Evolutionary conservation across 2,113 vertebrate species (phyloP).

Genomic region (Syngnathus scovelli): DNA sequence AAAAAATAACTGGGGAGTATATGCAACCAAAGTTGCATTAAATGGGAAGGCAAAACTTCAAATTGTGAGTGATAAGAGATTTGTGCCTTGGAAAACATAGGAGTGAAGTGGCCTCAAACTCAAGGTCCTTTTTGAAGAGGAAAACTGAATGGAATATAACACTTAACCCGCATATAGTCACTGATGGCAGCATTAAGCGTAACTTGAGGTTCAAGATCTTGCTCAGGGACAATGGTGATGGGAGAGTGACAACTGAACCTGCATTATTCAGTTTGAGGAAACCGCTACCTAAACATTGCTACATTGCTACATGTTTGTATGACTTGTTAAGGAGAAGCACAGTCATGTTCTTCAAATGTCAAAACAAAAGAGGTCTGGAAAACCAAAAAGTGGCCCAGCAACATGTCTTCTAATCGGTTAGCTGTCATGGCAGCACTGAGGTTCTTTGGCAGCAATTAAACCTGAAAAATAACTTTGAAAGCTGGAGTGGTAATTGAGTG

Average conservation of each 20-base stretch:
- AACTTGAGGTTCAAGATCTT: not conserved
- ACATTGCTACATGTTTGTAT: not conserved
- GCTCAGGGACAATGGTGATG: not conserved
- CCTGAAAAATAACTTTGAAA: slow-evolving; percentile 42
- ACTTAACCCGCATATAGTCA: not conserved
- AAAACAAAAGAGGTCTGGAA: slow-evolving; percentile 32
- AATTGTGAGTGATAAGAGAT: not conserved
- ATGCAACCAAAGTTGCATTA: not conserved
- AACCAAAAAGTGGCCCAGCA: slow-evolving; percentile 38
- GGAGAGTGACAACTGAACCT: not conserved
- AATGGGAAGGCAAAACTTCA: not conserved
- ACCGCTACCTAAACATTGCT: not conserved
- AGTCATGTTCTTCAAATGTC: slow-evolving; percentile 44
- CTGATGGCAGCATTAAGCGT: not conserved
- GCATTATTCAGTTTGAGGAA: not conserved
- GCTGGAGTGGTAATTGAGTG: slow-evolving; percentile 46
- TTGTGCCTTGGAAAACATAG: not conserved
- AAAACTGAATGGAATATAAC: not conserved
- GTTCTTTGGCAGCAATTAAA: slow-evolving; percentile 52
- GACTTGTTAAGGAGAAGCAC: slow-evolving; percentile 9
- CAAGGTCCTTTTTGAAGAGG: no score
- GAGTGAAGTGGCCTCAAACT: no score
- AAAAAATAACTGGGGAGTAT: not conserved
- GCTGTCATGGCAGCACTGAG: slow-evolving; percentile 50
- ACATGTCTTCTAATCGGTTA: slow-evolving; percentile 56